Evolutionary conservation across 2,888 invertebrate genomes (phyloP), one percentile per base, ranked within the genome.

Genomic region (Linnaemya vulpina): DNA sequence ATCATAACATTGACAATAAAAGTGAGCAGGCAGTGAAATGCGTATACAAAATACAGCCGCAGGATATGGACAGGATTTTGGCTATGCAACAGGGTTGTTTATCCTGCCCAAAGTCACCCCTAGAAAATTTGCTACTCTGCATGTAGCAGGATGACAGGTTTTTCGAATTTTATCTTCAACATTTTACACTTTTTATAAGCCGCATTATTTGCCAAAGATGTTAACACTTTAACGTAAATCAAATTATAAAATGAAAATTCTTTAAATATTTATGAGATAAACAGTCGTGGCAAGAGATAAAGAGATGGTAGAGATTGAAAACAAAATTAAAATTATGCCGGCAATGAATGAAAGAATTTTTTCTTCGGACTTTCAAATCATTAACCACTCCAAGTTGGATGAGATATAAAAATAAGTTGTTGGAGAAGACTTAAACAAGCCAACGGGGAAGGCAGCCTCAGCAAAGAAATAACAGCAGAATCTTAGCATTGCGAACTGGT

Each of bases 1-100:
- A 91, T 91, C 91, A 91, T 91, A 91, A 87, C 83, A 82, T 71
- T 70, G 75, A 70, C 77, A 74, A 70, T 22, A 51, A 71, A 75
- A 63, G 73, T 58, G 22, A 46, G 25, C 78, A 51, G 38, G 30
- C 62, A 20, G 30, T 13, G 25, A 22, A 74, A 49, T 13, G 46
- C 5, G 25, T 38, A 11, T 43, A 46, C 25, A 71, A 53, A 22
- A 62, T 17, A 51, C 9, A 51, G 74, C 73, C 80, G n/a, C 55
- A 80, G 75, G 73, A 80, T 25, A 73, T 30, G 49, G 43, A 40
- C n/a, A 55, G 30, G 22, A 49, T 30, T 71, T 20, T 63, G 9
- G n/a, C 13, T 35, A 22, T 62, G 75, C 82, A 82, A 78, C 70
- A 75, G 85, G 84, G 84, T 80, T 70, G 83, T 70, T 74, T 63